A percentile compares a stretch with the other conserved stretches of the same genome.
These are phyloP conservation scores for Jacana jacana DNA, from an alignment of 2,113 vertebrate genomes.

Conservation along the genomic window DNA sequence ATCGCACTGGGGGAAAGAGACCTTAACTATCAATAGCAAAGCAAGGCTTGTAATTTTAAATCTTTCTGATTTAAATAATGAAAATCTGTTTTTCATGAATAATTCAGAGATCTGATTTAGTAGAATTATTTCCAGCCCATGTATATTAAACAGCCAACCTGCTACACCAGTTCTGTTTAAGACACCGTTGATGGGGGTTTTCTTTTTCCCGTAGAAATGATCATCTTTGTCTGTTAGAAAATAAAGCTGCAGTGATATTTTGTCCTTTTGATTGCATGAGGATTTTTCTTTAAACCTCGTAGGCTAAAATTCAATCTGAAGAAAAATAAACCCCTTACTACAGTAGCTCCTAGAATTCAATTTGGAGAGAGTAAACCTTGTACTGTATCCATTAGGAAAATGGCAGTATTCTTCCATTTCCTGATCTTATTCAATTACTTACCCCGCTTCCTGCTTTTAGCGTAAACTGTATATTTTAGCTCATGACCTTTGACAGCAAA, in stretches of 20 bases:
- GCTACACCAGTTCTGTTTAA: slow-evolving; percentile 29
- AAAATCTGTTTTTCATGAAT: slow-evolving; percentile 66
- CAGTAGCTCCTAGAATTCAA: slow-evolving; percentile 67
- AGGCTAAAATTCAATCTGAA: slow-evolving; percentile 46
- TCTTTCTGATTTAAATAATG: slow-evolving; percentile 62
- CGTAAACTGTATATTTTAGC: slow-evolving; percentile 72
- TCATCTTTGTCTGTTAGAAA: slow-evolving; percentile 55
- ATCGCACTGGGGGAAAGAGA: background rate
- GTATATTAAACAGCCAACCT: slow-evolving; percentile 63
- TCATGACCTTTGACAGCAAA: slow-evolving; percentile 66
- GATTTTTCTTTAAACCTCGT: slow-evolving; percentile 33
- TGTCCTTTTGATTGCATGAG: slow-evolving; percentile 39
- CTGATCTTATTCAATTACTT: slow-evolving; percentile 72
- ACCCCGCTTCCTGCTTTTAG: slow-evolving; percentile 55
- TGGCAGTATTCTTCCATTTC: slow-evolving; percentile 68
- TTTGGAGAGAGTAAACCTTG: slow-evolving; percentile 68
- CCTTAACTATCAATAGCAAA: slow-evolving; percentile 33
- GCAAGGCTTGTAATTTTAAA: slow-evolving; percentile 31
- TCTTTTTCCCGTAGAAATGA: slow-evolving; percentile 33
- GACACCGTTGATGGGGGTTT: slow-evolving; percentile 18
- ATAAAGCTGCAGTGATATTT: slow-evolving; percentile 49
- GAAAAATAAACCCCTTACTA: slow-evolving; percentile 55
- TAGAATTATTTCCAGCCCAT: slow-evolving; percentile 58
- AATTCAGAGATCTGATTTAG: slow-evolving; percentile 60
- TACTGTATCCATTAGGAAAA: slow-evolving; percentile 72